Evolutionary conservation across 30 jellyfish, hydroid and myxozoan species (phyloP).

Genomic region (Mastigias papua): DNA sequence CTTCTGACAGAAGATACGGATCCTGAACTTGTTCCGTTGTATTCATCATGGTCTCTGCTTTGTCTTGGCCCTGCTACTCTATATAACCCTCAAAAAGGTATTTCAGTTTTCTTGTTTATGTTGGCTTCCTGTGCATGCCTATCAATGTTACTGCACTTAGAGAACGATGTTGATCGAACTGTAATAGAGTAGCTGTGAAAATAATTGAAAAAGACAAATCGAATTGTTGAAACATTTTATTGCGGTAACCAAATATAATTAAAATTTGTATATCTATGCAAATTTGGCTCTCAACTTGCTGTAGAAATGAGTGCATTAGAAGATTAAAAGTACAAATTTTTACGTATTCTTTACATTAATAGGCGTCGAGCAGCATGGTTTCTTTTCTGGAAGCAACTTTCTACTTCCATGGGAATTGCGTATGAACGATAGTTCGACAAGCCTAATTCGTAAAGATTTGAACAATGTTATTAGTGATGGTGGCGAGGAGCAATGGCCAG

Average conservation of each 20-base stretch:
- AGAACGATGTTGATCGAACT: no score
- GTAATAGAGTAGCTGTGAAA: no score
- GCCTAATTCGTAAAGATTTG: conserved; percentile 37
- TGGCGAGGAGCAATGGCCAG: conserved; percentile 98
- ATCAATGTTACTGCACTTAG: no score
- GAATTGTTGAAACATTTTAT: no score
- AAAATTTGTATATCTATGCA: no score
- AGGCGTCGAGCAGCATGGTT: conserved; percentile 95
- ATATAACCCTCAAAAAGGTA: conserved; percentile 86
- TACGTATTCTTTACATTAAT: neutral
- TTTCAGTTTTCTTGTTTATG: neutral
- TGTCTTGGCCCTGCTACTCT: conserved; percentile 93
- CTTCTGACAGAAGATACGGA: conserved; percentile 76
- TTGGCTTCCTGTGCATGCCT: neutral
- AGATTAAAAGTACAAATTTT: no score
- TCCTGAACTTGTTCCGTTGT: conserved; percentile 73
- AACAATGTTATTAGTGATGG: conserved; percentile 49
- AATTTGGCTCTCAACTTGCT: no score
- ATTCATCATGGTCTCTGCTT: conserved; percentile 94
- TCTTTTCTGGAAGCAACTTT: conserved; percentile 92
- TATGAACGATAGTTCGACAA: conserved; percentile 61
- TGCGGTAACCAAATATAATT: no score
- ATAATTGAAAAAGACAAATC: no score
- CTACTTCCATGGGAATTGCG: conserved; percentile 95
- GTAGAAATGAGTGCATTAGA: no score